Evolutionary conservation across 2,797 vertebrate genomes (phyloP).

Genomic region (Lophotriccus pileatus): DNA sequence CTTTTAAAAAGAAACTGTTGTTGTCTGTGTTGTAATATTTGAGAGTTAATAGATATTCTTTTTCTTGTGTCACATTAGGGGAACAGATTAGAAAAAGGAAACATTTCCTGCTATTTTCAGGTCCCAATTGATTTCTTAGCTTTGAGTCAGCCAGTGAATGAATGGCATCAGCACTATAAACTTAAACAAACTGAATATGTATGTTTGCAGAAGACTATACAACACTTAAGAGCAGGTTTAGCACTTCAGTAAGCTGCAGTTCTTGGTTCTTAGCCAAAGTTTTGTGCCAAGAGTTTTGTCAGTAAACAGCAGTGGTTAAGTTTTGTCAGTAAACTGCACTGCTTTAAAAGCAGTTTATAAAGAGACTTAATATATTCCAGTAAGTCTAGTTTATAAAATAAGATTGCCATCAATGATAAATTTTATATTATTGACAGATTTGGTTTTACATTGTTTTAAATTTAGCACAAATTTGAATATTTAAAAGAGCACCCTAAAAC

Average conservation of each 20-base stretch:
- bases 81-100: neutral
- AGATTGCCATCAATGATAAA: neutral
- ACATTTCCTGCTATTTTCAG: neutral
- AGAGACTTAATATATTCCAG: neutral
- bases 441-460: neutral
- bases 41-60: neutral
- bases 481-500: neutral
- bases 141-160: neutral
- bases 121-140: neutral
- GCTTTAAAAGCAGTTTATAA: neutral
- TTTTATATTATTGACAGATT: neutral
- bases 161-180: neutral
- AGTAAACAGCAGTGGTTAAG: neutral
- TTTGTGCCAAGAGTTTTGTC: neutral
- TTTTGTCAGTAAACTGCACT: neutral
- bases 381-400: neutral
- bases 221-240: neutral
- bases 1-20: neutral
- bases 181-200: neutral
- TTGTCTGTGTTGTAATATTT: neutral
- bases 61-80: neutral
- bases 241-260: neutral
- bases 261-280: neutral
- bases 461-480: neutral
- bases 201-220: neutral